These are phyloP conservation scores for Micropterix aruncella DNA, from an alignment of 2,888 invertebrate genomes.

Conservation along the genomic window DNA sequence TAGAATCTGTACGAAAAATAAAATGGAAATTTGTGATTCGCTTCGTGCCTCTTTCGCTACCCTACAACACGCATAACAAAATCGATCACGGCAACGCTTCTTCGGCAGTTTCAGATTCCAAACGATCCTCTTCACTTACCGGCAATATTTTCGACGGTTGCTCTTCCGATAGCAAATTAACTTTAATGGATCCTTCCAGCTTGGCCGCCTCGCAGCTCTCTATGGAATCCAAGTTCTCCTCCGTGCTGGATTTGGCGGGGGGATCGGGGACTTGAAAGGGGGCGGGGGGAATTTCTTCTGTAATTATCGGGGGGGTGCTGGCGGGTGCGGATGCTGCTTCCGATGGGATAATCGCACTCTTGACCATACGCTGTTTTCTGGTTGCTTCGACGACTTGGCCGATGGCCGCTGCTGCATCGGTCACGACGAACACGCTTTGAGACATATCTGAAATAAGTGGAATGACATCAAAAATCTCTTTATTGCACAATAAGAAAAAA, in stretches of 20 bases:
- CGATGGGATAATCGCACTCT: neutral
- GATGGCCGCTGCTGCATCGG: slow-evolving; percentile 6
- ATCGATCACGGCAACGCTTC: slow-evolving; percentile 37
- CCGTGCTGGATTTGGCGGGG: slow-evolving; percentile 11
- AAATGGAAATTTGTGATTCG: no score
- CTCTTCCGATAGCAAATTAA: no score
- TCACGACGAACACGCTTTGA: slow-evolving; percentile 7
- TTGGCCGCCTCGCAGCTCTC: slow-evolving; percentile 14
- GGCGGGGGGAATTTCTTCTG: no score
- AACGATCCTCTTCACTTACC: neutral
- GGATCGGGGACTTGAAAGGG: slow-evolving; percentile 1
- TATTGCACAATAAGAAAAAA: no score
- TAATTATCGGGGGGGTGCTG: neutral
- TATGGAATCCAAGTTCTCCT: slow-evolving; percentile 33
- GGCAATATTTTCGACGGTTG: neutral
- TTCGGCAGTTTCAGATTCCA: slow-evolving; percentile 26
- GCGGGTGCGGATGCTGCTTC: neutral
- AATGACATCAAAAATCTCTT: no score
- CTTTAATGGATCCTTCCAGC: no score
- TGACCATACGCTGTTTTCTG: neutral
- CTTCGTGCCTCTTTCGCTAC: no score
- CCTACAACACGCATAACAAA: no score
- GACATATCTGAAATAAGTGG: slow-evolving; percentile 11
- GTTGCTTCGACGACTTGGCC: slow-evolving; percentile 4
- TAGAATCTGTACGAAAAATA: no score